These are phyloP conservation scores for Micrasema longulum DNA, from an alignment of 1,140 invertebrate species.

Conservation along the genomic window DNA sequence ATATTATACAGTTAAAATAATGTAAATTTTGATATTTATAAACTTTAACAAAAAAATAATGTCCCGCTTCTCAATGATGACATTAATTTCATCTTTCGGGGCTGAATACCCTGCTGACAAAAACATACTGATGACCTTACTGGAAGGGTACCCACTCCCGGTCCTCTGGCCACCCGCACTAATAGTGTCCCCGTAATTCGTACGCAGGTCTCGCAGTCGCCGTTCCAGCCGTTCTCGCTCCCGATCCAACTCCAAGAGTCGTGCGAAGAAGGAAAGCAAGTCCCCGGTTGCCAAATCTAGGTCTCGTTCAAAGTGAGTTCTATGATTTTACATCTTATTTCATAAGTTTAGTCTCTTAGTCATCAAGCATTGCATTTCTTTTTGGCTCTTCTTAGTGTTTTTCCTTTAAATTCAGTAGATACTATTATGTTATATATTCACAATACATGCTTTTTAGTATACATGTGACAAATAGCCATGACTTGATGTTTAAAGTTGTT, in stretches of 20 bases:
- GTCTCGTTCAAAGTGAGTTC: conserved; percentile 68
- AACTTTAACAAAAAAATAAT: too few species aligned
- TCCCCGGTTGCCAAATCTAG: conserved; percentile 76
- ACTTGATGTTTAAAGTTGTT: too few species aligned
- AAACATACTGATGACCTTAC: conserved; percentile 56
- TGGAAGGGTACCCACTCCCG: neutral
- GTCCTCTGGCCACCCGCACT: conserved; percentile 18
- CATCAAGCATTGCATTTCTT: too few species aligned
- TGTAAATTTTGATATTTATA: too few species aligned
- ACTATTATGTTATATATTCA: too few species aligned
- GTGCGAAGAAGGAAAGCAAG: conserved; percentile 79
- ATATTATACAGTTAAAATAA: too few species aligned
- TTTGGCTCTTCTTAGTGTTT: too few species aligned
- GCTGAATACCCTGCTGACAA: conserved; percentile 65
- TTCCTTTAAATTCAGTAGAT: too few species aligned
- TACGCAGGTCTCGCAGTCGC: conserved; percentile 68
- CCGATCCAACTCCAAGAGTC: conserved; percentile 76
- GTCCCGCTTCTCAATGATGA: conserved; percentile 62
- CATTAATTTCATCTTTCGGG: conserved; percentile 68
- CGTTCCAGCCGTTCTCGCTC: conserved; percentile 76
- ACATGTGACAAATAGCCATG: too few species aligned
- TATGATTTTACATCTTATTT: too few species aligned
- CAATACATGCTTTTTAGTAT: too few species aligned
- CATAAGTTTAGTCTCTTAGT: too few species aligned
- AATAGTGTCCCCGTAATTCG: conserved; percentile 54